Evolutionary conservation across 2,113 vertebrate species (phyloP).

Genomic region (Stercorarius parasiticus): DNA sequence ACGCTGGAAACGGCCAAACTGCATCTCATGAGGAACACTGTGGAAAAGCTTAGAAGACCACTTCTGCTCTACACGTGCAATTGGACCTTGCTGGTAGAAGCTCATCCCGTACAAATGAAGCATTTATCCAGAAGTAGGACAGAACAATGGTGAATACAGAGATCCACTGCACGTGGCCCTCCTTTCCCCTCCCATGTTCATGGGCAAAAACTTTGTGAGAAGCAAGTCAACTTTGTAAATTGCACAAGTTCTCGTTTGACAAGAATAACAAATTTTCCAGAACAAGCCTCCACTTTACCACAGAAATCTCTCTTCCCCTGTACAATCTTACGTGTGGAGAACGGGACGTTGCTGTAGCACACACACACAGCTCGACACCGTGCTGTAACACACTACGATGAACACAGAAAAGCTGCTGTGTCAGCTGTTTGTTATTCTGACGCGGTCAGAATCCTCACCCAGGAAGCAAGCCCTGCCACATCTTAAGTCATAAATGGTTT

Average conservation of each 20-base stretch:
- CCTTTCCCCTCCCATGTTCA: background rate
- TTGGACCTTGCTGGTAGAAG: background rate
- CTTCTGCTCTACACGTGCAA: background rate
- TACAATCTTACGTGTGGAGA: background rate
- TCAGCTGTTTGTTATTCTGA: background rate
- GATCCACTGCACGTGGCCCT: background rate
- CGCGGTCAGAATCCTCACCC: background rate
- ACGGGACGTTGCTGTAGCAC: background rate
- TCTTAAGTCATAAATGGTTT: background rate
- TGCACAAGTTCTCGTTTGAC: background rate
- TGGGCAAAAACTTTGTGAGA: background rate
- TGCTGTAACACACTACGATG: rapidly evolving
- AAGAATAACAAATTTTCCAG: background rate
- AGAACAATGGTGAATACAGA: background rate
- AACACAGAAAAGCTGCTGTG: background rate
- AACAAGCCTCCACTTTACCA: background rate
- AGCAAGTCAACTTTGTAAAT: background rate
- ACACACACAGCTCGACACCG: background rate
- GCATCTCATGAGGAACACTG: background rate
- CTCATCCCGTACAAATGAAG: background rate
- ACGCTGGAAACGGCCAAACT: background rate
- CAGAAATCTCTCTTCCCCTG: background rate
- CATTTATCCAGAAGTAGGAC: background rate
- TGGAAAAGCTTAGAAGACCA: background rate
- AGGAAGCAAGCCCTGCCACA: background rate